A percentile compares a stretch with the other conserved stretches of the same genome.
Evolutionary conservation across 2,888 invertebrate genomes (phyloP).

Genomic region (Myopa tessellatipennis): DNA sequence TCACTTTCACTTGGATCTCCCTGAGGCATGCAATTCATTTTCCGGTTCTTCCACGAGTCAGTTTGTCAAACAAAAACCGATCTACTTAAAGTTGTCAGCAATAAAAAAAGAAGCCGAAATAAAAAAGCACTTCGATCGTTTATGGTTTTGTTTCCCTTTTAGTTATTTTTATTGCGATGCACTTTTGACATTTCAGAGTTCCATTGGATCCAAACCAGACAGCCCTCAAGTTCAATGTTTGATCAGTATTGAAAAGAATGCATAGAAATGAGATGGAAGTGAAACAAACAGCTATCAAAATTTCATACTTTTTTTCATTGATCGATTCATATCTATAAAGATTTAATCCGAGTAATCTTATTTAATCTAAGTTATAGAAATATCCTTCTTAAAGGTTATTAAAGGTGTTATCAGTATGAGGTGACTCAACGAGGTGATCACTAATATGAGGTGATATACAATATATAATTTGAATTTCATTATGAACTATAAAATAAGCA

Average conservation of each 20-base stretch:
- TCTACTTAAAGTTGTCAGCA: slow-evolving; percentile 33
- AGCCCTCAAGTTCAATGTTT: slow-evolving; percentile 22
- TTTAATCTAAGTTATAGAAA: no score
- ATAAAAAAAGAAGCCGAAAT: slow-evolving; percentile 8
- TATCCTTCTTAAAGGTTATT: no score
- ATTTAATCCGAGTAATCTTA: no score
- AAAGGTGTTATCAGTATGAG: no score
- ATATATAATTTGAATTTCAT: no score
- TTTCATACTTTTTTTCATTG: no score
- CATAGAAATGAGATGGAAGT: not conserved
- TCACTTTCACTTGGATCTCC: not conserved
- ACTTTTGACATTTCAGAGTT: slow-evolving; percentile 30
- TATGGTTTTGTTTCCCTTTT: not conserved
- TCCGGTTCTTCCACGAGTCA: not conserved
- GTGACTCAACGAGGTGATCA: no score
- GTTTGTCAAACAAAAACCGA: slow-evolving; percentile 7
- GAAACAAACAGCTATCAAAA: no score
- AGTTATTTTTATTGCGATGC: slow-evolving; percentile 21
- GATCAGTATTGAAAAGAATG: not conserved
- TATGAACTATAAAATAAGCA: no score
- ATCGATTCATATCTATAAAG: no score
- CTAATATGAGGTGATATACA: no score
- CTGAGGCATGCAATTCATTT: slow-evolving; percentile 23
- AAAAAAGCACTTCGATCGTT: slow-evolving; percentile 19
- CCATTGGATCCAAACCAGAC: not conserved